Base-by-base conservation (phyloP, 1,140 invertebrate genomes). In the Drosophila azteca region DNA sequence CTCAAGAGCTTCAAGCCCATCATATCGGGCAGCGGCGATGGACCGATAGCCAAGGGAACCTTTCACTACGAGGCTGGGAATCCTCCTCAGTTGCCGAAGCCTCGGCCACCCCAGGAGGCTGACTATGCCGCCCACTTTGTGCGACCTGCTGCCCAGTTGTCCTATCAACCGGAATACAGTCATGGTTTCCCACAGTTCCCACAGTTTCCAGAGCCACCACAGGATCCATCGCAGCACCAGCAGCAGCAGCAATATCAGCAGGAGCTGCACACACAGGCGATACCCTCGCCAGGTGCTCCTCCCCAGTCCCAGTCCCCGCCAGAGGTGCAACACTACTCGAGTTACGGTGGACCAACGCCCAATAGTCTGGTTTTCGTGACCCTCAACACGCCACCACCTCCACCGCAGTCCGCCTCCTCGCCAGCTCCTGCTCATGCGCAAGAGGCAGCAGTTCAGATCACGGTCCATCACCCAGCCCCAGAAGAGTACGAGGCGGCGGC, bases 1-100 rank as follows among this genome's bases (percentile, higher is more conserved):
- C 70, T 91, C 9, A 90, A 90, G 9, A 79, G 70, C 51, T 91
- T 91, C 20, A 91, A 90, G 45, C 90, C 90, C 6, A 63, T 74
- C 1, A 41, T 91, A 0, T 70, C 79, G 2, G 59, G 63, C 3
- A 74, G 73, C 46, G 79, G 51, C 1, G 58, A 78, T 2, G 64
- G 73, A 6, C 66, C 71, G 1, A 69, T 81, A 24, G 13, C 59
- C 4, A 91, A 90, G 46, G 90, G 82, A 5, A 55, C 51, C 15
- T 91, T 91, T 39, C 90, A 91, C 46, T 91, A 91, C 46, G 90
- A 91, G 39, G 52, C 65, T 22, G 53, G 63, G 24, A 62, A 17
- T 51, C 66, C 59, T 44, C 46, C 72, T 0, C 61, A 65, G 22
- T 63, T 26, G 7, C 24, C 52, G 8, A 46, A 6, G 11, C 35